Base-by-base conservation (phyloP, 2,113 vertebrate species). In the Conger conger region DNA sequence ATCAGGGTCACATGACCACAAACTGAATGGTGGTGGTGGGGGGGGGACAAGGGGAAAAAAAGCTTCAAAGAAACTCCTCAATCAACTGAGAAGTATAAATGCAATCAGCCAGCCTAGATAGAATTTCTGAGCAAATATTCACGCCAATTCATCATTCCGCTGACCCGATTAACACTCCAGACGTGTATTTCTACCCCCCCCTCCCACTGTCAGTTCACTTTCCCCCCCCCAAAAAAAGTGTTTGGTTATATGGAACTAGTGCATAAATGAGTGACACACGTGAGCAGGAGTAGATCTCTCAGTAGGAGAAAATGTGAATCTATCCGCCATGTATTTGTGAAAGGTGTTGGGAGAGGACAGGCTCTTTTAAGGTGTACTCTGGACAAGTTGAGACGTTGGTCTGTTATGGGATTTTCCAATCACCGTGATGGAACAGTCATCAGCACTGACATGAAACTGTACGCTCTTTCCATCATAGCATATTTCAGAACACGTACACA, bases 21-120 rank as follows among this genome's bases (percentile, higher is more conserved):
- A 63, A 80, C 40, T 37, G 36, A 40, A 27, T 53, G 79, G 50
- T 54, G 36, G n/a, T n/a, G n/a, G n/a, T n/a, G n/a, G n/a, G n/a
- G 45, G 53, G 73, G 35, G 3, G 30, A 35, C 20, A 77, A 36
- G 53, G 11, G 45, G 15, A 50, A 73, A 89, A 57, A 85, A 81
- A 37, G 87, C 88, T 90, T 90, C 88, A 90, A 89, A 90, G 89
- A 83, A 80, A 77, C 81, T 88, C 86, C 83, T 90, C 88, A 88
- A 80, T 87, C 87, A 89, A 87, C 87, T 86, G 82, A 80, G 80
- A 87, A 84, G 87, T 87, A 82, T 84, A 79, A 89, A 80, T 87
- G n/a, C 79, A 17, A 81, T 85, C 84, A 81, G 85, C 82, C 85
- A 83, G 53, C 38, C 16, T 7, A 83, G 89, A 86, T 90, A 88